A percentile compares a stretch with the other conserved stretches of the same genome.
phyloP scores from a whole-genome alignment of 2,888 invertebrate genomes.

The Podotricha telesiphe region DNA sequence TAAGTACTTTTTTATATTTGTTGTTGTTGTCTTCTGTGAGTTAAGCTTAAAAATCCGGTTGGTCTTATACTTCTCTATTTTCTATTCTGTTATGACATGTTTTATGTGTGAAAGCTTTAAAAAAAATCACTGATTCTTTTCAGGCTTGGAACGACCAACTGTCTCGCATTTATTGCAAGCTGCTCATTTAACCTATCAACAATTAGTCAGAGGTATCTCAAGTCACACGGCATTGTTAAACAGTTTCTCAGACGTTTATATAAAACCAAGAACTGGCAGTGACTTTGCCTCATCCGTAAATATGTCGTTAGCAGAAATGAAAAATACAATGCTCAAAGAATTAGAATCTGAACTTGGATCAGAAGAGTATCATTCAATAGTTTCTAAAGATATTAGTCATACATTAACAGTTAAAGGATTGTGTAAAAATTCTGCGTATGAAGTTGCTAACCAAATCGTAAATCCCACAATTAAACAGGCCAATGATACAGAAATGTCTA shows the following conservation, averaged over 20 bases:
- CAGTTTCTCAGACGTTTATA: slow-evolving; percentile 87
- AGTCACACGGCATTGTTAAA: slow-evolving; percentile 81
- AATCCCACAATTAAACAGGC: slow-evolving; percentile 62
- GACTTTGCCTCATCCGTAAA: slow-evolving; percentile 65
- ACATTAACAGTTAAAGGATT: slow-evolving; percentile 74
- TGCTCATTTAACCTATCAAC: slow-evolving; percentile 86
- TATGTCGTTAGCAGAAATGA: slow-evolving; percentile 75
- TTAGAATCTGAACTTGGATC: slow-evolving; percentile 54
- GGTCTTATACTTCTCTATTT: too few species aligned
- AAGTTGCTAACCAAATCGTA: slow-evolving; percentile 82
- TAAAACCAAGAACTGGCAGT: slow-evolving; percentile 78
- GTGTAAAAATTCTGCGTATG: slow-evolving; percentile 76
- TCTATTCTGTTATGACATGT: too few species aligned
- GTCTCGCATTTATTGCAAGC: slow-evolving; percentile 86
- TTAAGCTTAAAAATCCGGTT: too few species aligned
- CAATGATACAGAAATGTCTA: slow-evolving; percentile 28
- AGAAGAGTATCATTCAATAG: slow-evolving; percentile 46
- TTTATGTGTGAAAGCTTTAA: slow-evolving; percentile 10
- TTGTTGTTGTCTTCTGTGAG: too few species aligned
- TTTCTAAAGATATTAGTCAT: slow-evolving; percentile 52
- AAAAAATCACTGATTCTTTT: slow-evolving; percentile 46
- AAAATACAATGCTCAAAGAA: slow-evolving; percentile 72
- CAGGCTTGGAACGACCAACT: slow-evolving; percentile 85
- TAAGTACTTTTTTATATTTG: too few species aligned
- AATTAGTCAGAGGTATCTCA: slow-evolving; percentile 84